phyloP scores from a whole-genome alignment of 2,888 invertebrate genomes.

The Axea sp. region DNA sequence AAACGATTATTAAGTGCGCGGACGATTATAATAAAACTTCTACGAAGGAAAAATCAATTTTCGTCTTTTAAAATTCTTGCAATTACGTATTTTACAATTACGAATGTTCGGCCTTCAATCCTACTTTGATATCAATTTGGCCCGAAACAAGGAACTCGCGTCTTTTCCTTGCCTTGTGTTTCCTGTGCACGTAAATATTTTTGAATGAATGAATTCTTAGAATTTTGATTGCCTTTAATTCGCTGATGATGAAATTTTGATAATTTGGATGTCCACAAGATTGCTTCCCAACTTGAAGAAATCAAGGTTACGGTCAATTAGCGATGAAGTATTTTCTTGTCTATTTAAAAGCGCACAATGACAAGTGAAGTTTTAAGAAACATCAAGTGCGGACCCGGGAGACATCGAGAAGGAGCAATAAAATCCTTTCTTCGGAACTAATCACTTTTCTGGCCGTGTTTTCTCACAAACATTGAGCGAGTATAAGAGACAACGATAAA shows the following conservation, averaged over 20 bases:
- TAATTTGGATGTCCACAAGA: no score
- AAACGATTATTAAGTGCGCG: slow-evolving; percentile 48
- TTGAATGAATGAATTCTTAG: no score
- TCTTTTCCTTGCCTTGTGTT: no score
- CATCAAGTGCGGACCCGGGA: slow-evolving; percentile 37
- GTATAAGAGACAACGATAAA: slow-evolving; percentile 61
- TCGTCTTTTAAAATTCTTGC: background rate
- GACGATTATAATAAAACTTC: slow-evolving; percentile 29
- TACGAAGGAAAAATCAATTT: slow-evolving; percentile 20
- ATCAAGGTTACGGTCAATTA: slow-evolving; percentile 27
- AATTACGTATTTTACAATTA: no score
- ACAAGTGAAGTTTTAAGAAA: slow-evolving; percentile 41
- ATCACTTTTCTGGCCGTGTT: slow-evolving; percentile 64
- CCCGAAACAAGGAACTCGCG: no score
- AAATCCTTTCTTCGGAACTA: slow-evolving; percentile 65
- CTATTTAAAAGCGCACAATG: slow-evolving; percentile 38
- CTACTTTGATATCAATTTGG: no score
- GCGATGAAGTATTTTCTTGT: slow-evolving; percentile 40
- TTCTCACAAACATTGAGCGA: slow-evolving; percentile 52
- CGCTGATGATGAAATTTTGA: no score
- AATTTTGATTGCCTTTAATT: no score
- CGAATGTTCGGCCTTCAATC: no score
- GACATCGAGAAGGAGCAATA: slow-evolving; percentile 57
- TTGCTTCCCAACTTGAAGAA: slow-evolving; percentile 2
- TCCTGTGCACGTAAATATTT: no score